Conservation (phyloP, 2,888 invertebrate species). For the Stenichneumon culpator region DNA sequence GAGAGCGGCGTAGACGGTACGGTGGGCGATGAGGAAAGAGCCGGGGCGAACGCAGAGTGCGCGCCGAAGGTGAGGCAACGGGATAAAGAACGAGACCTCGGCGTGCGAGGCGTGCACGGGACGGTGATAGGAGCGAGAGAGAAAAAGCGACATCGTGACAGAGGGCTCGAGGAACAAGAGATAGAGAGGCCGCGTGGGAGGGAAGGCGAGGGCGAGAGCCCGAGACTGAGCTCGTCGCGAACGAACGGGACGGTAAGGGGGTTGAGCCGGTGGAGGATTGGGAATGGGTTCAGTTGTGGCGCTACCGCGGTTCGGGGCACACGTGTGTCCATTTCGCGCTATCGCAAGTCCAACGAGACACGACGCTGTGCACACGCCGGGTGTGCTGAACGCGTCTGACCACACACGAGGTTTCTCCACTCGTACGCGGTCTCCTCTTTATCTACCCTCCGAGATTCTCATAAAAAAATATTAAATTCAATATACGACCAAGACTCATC, state of each 20-base stretch:
- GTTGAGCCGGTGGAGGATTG: slow-evolving; percentile 76
- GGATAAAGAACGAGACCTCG: slow-evolving; percentile 36
- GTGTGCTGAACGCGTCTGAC: slow-evolving; percentile 70
- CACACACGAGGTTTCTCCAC: slow-evolving; percentile 74
- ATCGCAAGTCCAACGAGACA: slow-evolving; percentile 63
- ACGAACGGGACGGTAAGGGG: slow-evolving; percentile 70
- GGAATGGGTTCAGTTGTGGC: slow-evolving; percentile 83
- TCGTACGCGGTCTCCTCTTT: slow-evolving; percentile 60
- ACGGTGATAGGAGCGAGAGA: slow-evolving; percentile 22
- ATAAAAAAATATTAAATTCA: background rate
- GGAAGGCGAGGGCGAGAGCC: slow-evolving; percentile 64
- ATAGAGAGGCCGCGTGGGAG: slow-evolving; percentile 63
- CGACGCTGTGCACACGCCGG: slow-evolving; percentile 38
- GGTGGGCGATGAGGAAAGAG: slow-evolving; percentile 27
- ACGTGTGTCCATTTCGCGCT: slow-evolving; percentile 73
- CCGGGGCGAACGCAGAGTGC: slow-evolving; percentile 12
- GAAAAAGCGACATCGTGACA: slow-evolving; percentile 15
- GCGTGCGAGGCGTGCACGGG: slow-evolving; percentile 27
- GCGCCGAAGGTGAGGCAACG: slow-evolving; percentile 23
- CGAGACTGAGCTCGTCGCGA: slow-evolving; percentile 61
- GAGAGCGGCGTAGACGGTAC: background rate
- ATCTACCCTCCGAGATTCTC: background rate
- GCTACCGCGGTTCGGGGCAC: slow-evolving; percentile 81
- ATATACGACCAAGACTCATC: background rate
- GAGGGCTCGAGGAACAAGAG: slow-evolving; percentile 61